phyloP scores from a whole-genome alignment of 2,113 vertebrate species.

The Murina feae region DNA sequence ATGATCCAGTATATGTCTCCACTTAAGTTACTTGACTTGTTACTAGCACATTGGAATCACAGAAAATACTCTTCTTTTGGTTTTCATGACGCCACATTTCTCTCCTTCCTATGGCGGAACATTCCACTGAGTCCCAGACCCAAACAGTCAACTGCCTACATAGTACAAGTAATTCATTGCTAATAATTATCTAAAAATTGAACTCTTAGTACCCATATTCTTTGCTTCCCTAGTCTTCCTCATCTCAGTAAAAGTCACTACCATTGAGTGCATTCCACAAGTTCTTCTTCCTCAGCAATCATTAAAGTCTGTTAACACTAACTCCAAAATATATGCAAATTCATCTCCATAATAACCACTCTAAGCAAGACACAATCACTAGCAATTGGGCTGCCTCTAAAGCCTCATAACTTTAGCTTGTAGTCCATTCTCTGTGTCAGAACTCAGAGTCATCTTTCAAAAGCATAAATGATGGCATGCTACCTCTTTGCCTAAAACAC shows the following conservation, averaged over 20 bases:
- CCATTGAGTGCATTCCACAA: background rate
- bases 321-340: background rate
- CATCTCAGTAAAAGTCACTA: background rate
- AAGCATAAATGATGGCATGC: background rate
- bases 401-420: background rate
- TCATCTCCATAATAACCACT: background rate
- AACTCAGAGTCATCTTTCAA: background rate
- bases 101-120: background rate
- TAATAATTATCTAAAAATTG: background rate
- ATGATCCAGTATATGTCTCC: background rate
- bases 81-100: background rate
- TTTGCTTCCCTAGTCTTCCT: background rate
- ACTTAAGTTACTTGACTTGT: background rate
- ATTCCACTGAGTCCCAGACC: background rate
- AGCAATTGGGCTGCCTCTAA: background rate
- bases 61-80: background rate
- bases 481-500: background rate
- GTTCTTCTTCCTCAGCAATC: background rate
- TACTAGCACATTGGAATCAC: background rate
- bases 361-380: background rate
- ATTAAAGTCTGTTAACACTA: background rate
- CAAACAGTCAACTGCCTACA: background rate
- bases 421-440: too few relatives aligned
- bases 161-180: background rate
- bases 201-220: background rate